Base-by-base conservation (phyloP, 23 tunicate genomes). In the Trididemnum miniatum region DNA sequence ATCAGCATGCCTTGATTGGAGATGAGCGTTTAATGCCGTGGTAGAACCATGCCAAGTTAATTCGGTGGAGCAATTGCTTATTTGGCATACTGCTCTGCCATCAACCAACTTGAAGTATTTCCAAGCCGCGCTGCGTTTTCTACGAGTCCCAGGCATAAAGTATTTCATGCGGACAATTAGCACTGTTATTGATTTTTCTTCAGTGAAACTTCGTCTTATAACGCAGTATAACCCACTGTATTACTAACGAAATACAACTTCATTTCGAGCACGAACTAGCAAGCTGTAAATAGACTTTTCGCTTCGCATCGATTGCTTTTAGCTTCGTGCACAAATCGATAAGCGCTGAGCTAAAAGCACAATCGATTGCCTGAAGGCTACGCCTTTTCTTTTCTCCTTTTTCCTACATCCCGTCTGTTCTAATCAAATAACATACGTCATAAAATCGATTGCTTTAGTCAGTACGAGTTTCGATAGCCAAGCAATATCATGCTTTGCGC, bases 71-170 rank as follows among this genome's bases (percentile, higher is more conserved):
- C 82, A 77, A 29, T 32, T 38, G 25, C 31, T 77, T 2, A 77
- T 77, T 39, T 77, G 82, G 31, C 82, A 77, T 27, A 77, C 51
- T 7, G 82, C 82, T 31, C 40, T 52, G 26, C 82, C 82, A 67
- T 77, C 82, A 24, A 77, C n/a, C 35, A 77, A 39, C 28, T 77
- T 77, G 38, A 77, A 77, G 54, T 77, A 77, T 54, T 29, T 77
- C 82, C 82, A 77, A 9, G 82, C 82, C 3, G 82, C 82, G 30
- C 82, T 77, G 28, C 82, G 35, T 37, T 77, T 77, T 29, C 82
- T 24, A 24, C 82, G 26, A 2, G 82, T 77, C 12, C 49, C 67
- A 52, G 82, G 82, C 82, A 77, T 77, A n/a, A n/a, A n/a, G n/a
- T n/a, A n/a, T n/a, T n/a, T n/a, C 20, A 49, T 49, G 57, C 57